Evolutionary conservation across 2,113 vertebrate genomes (phyloP).

Genomic region (Phainopepla nitens): DNA sequence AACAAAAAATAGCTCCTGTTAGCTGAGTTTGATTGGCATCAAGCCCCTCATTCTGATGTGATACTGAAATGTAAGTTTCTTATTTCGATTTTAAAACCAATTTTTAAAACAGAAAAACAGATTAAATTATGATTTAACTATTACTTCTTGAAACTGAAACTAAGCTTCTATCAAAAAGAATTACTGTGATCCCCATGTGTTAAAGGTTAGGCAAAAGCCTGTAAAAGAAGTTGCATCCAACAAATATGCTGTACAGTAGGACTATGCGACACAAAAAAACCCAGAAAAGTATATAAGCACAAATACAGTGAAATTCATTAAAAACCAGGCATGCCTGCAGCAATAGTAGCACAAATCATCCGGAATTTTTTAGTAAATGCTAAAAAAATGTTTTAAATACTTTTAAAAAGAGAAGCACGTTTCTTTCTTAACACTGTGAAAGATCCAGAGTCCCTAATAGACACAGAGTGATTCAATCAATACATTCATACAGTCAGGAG

Average conservation of each 20-base stretch:
- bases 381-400: not conserved
- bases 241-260: not conserved
- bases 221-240: not conserved
- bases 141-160: not conserved
- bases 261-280: not conserved
- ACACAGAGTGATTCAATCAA: not conserved
- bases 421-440: not conserved
- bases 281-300: not conserved
- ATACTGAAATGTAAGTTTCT: not conserved
- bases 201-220: not conserved
- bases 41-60: not conserved
- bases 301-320: not conserved
- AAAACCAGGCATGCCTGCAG: not conserved
- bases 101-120: not conserved
- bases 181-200: not conserved
- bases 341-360: not conserved
- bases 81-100: not conserved
- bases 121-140: not conserved
- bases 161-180: not conserved
- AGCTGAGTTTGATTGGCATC: not conserved
- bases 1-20: not conserved
- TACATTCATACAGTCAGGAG: not conserved
- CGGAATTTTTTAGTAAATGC: not conserved
- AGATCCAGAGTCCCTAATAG: not conserved
- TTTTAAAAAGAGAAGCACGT: not conserved